Conservation (phyloP, 2,888 invertebrate genomes). For the Merodon equestris region DNA sequence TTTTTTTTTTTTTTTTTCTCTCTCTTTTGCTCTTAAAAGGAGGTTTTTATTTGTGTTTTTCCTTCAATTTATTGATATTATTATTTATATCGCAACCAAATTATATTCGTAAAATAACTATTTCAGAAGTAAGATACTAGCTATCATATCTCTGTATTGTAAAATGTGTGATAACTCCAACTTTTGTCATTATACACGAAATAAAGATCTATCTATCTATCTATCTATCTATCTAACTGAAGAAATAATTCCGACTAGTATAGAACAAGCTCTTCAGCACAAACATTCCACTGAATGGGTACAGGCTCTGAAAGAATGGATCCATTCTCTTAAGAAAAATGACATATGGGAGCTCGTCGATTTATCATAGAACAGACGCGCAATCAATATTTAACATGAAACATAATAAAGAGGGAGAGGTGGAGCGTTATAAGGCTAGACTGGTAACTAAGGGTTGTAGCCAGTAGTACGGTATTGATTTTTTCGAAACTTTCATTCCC, state of each 20-base stretch:
- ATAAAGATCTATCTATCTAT: too few relatives aligned
- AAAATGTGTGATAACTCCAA: too few relatives aligned
- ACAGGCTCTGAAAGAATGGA: neutral
- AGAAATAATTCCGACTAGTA: neutral
- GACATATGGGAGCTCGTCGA: conserved; percentile 20
- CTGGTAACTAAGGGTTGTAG: conserved; percentile 24
- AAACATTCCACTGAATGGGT: conserved; percentile 6
- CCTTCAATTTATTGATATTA: too few relatives aligned
- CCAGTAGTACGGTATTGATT: conserved; percentile 25
- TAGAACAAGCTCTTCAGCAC: conserved; percentile 4
- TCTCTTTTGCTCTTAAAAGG: too few relatives aligned
- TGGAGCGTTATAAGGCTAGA: conserved; percentile 22
- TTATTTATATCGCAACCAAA: too few relatives aligned
- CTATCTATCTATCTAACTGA: too few relatives aligned
- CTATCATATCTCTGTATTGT: too few relatives aligned
- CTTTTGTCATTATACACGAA: too few relatives aligned
- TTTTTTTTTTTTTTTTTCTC: too few relatives aligned
- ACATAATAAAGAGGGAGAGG: conserved; percentile 1
- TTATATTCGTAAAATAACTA: too few relatives aligned
- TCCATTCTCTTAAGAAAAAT: conserved; percentile 10
- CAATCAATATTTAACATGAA: conserved; percentile 29
- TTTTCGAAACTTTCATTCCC: conserved; percentile 28
- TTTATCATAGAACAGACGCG: conserved; percentile 8
- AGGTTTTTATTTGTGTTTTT: too few relatives aligned
- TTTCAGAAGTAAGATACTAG: too few relatives aligned